phyloP scores from a whole-genome alignment of 2,797 vertebrate genomes.

The Lophius americanus region DNA sequence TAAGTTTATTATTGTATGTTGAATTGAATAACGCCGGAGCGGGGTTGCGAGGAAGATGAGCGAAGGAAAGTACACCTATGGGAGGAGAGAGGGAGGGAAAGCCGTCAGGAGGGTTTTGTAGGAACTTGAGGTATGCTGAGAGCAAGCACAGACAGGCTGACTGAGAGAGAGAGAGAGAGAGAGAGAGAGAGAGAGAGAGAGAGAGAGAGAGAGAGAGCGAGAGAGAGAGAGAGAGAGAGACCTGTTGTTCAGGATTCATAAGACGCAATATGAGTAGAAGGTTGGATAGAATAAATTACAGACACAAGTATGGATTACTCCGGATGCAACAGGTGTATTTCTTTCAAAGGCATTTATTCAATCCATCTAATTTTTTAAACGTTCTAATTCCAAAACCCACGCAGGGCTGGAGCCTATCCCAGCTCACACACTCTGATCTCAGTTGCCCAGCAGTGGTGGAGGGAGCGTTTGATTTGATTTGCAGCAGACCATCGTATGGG shows the following conservation, averaged over 20 bases:
- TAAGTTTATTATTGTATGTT: neutral
- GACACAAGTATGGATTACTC: too few species aligned
- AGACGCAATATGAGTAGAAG: neutral
- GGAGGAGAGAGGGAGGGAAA: neutral
- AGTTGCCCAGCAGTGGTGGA: too few species aligned
- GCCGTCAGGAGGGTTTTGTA: conserved; percentile 24
- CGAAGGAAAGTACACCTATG: neutral
- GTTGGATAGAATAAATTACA: too few species aligned
- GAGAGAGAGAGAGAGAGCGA: neutral
- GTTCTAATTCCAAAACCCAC: too few species aligned
- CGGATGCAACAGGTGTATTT: too few species aligned
- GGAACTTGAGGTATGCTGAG: conserved; percentile 60
- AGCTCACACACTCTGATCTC: too few species aligned
- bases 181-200: neutral
- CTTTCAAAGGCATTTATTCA: too few species aligned
- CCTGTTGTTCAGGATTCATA: neutral
- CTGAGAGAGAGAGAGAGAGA: conserved; percentile 5
- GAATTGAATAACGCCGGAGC: neutral
- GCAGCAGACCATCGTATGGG: too few species aligned
- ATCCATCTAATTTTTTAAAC: too few species aligned
- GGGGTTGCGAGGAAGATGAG: neutral
- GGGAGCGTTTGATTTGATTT: too few species aligned
- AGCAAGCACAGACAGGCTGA: conserved; percentile 63
- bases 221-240: neutral
- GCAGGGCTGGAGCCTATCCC: too few species aligned